Percentiles rank a stretch among this genome's conserved stretches.
Evolutionary conservation across 1,140 invertebrate species (phyloP).

Genomic region (Bombus waltoni): DNA sequence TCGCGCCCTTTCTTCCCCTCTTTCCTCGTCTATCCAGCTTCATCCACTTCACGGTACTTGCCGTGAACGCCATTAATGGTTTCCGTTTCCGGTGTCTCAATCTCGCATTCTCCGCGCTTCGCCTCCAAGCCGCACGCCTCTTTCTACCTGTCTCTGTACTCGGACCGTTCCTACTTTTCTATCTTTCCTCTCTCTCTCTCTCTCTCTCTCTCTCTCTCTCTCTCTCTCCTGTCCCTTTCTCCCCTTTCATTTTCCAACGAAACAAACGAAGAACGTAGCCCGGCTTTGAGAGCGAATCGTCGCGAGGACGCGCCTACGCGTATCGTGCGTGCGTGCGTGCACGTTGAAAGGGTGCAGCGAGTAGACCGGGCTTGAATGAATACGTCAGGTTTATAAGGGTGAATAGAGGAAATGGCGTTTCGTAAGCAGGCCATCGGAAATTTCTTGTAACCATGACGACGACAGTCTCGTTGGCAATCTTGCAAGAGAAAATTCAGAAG

Average conservation of each 20-base stretch:
- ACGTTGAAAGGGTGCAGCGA: no score
- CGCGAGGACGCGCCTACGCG: not conserved
- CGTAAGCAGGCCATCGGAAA: not conserved
- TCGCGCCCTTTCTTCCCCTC: not conserved
- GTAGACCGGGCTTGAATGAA: not conserved
- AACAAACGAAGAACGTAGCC: constrained; percentile 7
- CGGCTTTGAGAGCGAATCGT: constrained; percentile 3
- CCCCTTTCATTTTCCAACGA: not conserved
- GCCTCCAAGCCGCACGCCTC: constrained; percentile 43
- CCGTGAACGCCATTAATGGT: constrained; percentile 67
- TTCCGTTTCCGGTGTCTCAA: constrained; percentile 69
- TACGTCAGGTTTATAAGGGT: not conserved
- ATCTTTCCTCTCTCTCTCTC: not conserved
- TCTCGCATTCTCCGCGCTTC: constrained; percentile 65
- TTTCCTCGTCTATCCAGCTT: constrained; percentile 46
- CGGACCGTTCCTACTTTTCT: not conserved
- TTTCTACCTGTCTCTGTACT: not conserved
- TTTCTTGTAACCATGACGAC: no score
- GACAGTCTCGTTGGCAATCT: no score
- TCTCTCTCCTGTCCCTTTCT: not conserved
- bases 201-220: not conserved
- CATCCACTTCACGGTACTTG: constrained; percentile 61
- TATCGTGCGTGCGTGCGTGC: not conserved
- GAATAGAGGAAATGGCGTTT: not conserved
- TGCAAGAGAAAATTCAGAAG: no score